Base-by-base conservation (phyloP, 2,113 vertebrate genomes). In the Dinomys branickii region DNA sequence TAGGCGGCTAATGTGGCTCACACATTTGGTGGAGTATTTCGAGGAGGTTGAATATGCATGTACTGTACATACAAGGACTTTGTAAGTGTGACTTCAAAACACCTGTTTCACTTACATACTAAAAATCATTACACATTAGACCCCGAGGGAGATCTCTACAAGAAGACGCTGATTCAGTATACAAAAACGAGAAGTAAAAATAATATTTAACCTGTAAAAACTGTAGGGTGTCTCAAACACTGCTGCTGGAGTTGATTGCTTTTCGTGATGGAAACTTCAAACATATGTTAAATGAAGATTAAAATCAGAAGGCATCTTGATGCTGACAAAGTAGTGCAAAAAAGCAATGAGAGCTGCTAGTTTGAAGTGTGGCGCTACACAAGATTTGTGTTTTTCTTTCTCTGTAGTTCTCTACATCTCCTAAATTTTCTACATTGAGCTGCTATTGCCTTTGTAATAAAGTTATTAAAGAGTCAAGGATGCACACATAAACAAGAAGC, bases 101-200 rank as follows among this genome's bases (percentile, higher is more conserved):
- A 81, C 20, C 59, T 52, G 13, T 77, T 85, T 94, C 82, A 82
- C n/a, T 94, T 71, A 85, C 28, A 33, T 30, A 50, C 69, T 24
- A 88, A 69, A 93, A 33, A 77, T 69, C 52, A 87, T 78, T 50
- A 94, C 77, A 87, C 52, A 83, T 3, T 54, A 87, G 50, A 56
- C 88, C 88, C 24, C 19, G 47, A 94, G 83, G 87, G 90, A 19
- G 44, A 52, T 50, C 54, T 73, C 3, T 88, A 26, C 8, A 94
- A 81, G 88, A 84, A 94, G 38, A 44, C 81, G 82, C 13, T 85
- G 44, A 80, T 35, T 63, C 38, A 85, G 47, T 81, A 95, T 22
- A 95, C 80, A 75, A 85, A 89, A 80, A 65, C 11, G 52, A 67
- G 75, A 73, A 92, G 73, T 3, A 77, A 88, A 94, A 97, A 63